Evolutionary conservation across 1,140 invertebrate genomes (phyloP), one percentile per base, ranked within the genome.

Genomic region (Micrasema longulum): DNA sequence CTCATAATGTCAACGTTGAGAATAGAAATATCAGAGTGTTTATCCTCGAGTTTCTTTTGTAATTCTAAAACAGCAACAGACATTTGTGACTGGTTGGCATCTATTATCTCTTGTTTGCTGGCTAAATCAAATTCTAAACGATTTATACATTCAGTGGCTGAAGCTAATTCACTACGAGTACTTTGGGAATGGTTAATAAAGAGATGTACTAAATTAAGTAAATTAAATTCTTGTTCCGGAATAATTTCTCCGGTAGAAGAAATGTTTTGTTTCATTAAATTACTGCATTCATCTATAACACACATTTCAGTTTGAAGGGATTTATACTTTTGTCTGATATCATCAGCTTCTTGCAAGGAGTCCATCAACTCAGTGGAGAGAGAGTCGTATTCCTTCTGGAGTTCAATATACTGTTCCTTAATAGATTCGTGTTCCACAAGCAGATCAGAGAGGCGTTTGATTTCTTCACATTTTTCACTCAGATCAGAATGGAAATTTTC

Each of bases 331-430:
- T 26, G 12, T 55, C 16, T 55, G 14, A n/a, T 31, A 26, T 64
- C 16, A 20, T 69, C 68, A n/a, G 41, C 18, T 41, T 70, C 68
- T 38, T 63, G 57, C 16, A 70, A n/a, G 23, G 23, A 48, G 14
- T 70, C 68, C 55, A 70, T 63, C 10, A 70, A 26, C 14, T 70
- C 57, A 23, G 9, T 70, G 18, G 68, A 70, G 1, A 70, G 41
- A n/a, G 68, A 52, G 38, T 70, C 60, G 53, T 38, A 23, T 23
- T 70, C 68, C 0, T 14, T 26, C 35, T 70, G 68, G 6, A 70
- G 68, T 10, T 52, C 11, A 6, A 50, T 12, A 60, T 69, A 70
- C 0, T 11, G 23, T 31, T 48, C 1, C 31, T 60, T 70, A 14
- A 60, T n/a, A 9, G 43, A 55, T 22, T 69, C 52, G 20, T 47